These are phyloP conservation scores for Arctopsyche grandis DNA, from an alignment of 1,140 invertebrate genomes.

Conservation along the genomic window DNA sequence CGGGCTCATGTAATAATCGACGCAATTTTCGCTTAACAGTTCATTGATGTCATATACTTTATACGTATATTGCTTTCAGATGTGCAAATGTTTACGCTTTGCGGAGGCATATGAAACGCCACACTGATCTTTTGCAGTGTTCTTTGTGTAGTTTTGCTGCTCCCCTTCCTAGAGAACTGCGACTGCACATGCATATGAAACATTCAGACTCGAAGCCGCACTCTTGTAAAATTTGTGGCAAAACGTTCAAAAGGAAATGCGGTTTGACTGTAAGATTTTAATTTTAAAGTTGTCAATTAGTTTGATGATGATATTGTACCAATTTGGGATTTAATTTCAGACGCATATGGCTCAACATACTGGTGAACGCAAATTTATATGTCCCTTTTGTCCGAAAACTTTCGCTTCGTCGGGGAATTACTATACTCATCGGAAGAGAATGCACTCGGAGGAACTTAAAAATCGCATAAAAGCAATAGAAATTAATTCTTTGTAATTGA, in stretches of 20 bases:
- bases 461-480: neutral
- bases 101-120: slow-evolving; percentile 42
- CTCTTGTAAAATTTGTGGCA: slow-evolving; percentile 44
- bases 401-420: slow-evolving; percentile 49
- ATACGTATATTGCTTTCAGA: slow-evolving; percentile 5
- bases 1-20: slow-evolving; percentile 40
- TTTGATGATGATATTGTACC: neutral
- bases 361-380: slow-evolving; percentile 44
- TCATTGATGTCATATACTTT: neutral
- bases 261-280: slow-evolving; percentile 38
- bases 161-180: slow-evolving; percentile 30
- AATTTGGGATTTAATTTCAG: slow-evolving; percentile 26
- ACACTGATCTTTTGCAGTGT: slow-evolving; percentile 40
- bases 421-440: slow-evolving; percentile 43
- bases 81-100: slow-evolving; percentile 42
- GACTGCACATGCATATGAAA: slow-evolving; percentile 41
- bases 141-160: slow-evolving; percentile 37
- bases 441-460: slow-evolving; percentile 34
- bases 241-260: slow-evolving; percentile 47
- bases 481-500: neutral
- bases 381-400: slow-evolving; percentile 47
- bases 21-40: neutral
- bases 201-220: slow-evolving; percentile 48
- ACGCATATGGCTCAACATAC: slow-evolving; percentile 48
- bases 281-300: neutral